phyloP scores from a whole-genome alignment of 53 echinoderm and acorn worm genomes.

The Hippasteria phrygiana region DNA sequence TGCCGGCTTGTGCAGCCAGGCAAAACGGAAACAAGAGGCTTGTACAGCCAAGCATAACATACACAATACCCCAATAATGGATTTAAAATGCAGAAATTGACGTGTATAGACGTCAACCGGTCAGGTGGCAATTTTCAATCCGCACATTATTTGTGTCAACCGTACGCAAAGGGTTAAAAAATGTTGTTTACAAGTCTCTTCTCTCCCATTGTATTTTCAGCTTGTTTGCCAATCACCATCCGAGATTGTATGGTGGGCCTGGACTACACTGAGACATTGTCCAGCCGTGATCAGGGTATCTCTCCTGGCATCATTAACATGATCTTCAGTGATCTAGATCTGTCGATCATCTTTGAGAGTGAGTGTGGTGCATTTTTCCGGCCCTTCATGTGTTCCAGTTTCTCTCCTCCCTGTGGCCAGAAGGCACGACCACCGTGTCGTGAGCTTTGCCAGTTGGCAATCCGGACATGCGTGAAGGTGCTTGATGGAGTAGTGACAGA shows the following conservation, averaged over 20 bases:
- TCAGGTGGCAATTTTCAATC: no score
- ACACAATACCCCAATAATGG: no score
- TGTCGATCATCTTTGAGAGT: slow-evolving; percentile 29
- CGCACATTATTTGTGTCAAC: no score
- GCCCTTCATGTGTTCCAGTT: slow-evolving; percentile 38
- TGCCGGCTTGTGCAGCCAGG: no score
- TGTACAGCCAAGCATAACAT: no score
- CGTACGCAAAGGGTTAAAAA: no score
- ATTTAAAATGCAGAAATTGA: no score
- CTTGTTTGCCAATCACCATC: slow-evolving; percentile 17
- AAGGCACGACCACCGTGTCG: slow-evolving; percentile 1
- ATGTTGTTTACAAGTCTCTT: neutral
- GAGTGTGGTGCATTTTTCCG: slow-evolving; percentile 25
- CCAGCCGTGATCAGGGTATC: neutral
- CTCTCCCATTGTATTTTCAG: neutral
- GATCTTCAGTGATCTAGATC: neutral
- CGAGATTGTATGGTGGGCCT: slow-evolving; percentile 14
- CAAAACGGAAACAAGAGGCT: no score
- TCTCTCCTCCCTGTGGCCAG: neutral
- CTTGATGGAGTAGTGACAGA: slow-evolving; percentile 20
- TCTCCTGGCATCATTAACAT: neutral
- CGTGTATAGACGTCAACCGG: no score
- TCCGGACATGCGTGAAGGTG: slow-evolving; percentile 3
- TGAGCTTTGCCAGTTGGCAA: slow-evolving; percentile 10
- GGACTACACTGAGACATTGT: slow-evolving; percentile 14